These are phyloP conservation scores for Amaurobius ferox DNA, from an alignment of 2,888 invertebrate species.

Conservation along the genomic window DNA sequence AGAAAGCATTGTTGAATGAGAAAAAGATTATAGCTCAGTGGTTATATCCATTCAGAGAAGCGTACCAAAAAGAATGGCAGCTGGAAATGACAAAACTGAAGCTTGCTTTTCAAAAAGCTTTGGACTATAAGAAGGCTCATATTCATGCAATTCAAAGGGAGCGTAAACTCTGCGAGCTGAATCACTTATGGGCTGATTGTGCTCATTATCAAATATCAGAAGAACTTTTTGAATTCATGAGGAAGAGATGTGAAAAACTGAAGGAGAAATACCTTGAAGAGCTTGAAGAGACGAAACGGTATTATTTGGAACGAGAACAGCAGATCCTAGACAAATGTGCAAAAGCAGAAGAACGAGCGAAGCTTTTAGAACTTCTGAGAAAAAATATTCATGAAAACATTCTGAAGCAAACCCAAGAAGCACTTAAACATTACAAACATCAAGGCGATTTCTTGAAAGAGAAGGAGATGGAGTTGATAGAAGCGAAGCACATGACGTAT, in stretches of 20 bases:
- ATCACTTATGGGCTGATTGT: conserved; percentile 56
- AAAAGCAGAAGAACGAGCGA: conserved; percentile 25
- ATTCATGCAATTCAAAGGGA: conserved; percentile 53
- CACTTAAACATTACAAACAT: conserved; percentile 29
- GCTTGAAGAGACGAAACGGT: conserved; percentile 54
- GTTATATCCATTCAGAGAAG: conserved; percentile 48
- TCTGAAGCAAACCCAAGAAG: conserved; percentile 30
- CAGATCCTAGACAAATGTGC: conserved; percentile 40
- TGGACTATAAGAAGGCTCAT: conserved; percentile 57
- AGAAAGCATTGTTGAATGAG: conserved; percentile 53
- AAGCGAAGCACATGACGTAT: conserved; percentile 34
- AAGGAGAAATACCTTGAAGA: conserved; percentile 33
- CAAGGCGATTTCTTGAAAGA: conserved; percentile 37
- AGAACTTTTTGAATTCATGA: conserved; percentile 53
- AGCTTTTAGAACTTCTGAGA: conserved; percentile 20
- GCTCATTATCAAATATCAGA: conserved; percentile 43
- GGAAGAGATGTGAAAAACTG: conserved; percentile 14
- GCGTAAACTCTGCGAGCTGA: conserved; percentile 45
- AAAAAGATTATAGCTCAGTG: conserved; percentile 51
- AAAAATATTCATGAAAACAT: conserved; percentile 30
- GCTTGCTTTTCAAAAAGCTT: conserved; percentile 41
- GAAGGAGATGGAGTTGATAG: conserved; percentile 33
- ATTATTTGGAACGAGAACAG: conserved; percentile 51
- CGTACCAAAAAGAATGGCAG: conserved; percentile 53
- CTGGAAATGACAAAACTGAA: conserved; percentile 54